Evolutionary conservation across 1,140 invertebrate genomes (phyloP), one percentile per base, ranked within the genome.

Genomic region (Charaxes varanes): DNA sequence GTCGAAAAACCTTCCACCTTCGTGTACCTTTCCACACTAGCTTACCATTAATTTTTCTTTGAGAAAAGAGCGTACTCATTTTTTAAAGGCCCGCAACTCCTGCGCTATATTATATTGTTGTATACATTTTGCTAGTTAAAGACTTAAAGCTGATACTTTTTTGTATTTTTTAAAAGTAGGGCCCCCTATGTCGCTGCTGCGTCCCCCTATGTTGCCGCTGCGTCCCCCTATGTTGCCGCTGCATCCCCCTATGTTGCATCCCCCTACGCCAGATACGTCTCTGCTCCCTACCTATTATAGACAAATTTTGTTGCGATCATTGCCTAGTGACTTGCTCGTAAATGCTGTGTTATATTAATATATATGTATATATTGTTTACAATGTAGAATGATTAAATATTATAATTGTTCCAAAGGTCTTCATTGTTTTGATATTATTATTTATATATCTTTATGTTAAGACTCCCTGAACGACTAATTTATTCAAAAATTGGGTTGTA

Each of bases 151-250:
- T n/a, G n/a, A n/a, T n/a, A n/a, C n/a, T n/a, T n/a, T n/a, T n/a
- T n/a, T n/a, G n/a, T n/a, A n/a, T n/a, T n/a, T n/a, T n/a, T n/a
- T n/a, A n/a, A n/a, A n/a, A n/a, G n/a, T n/a, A n/a, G n/a, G n/a
- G 40, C 62, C 4, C 87, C 87, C 2, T 80, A 86, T 27, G 60
- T 86, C 2, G 86, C 87, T 4, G 71, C 86, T 0, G 70, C 78
- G 1, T 50, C 45, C 8, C 22, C 22, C 3, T 23, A 23, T 8
- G 54, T 65, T 2, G 60, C 57, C 10, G 54, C 62, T 21, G n/a
- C n/a, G n/a, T n/a, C n/a, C n/a, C 49, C 64, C 2, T 81, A 86
- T 28, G 59, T 86, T 3, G 85, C 87, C 5, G 70, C 86, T 0
- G 71, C 77, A 1, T 53, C 40, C 49, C 69, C 21, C 4, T 37